These are phyloP conservation scores for Mugil cephalus DNA, from an alignment of 2,113 vertebrate genomes.

Conservation along the genomic window DNA sequence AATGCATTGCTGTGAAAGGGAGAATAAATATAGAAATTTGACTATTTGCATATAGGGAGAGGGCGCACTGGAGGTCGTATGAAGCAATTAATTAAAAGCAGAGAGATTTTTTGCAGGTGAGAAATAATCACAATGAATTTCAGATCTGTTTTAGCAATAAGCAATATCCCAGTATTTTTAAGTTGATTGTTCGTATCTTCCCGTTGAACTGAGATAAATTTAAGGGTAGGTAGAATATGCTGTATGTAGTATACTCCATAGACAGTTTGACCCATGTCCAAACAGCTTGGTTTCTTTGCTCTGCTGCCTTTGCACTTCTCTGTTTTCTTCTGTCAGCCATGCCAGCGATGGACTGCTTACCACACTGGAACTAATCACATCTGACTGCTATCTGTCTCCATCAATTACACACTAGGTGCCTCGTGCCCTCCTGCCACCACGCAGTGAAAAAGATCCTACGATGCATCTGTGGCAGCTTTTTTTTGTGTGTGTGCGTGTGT, in stretches of 20 bases:
- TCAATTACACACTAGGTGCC: constrained; percentile 71
- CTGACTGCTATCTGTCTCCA: constrained; percentile 79
- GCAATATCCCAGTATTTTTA: constrained; percentile 14
- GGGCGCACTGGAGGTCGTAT: constrained; percentile 17
- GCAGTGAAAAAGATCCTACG: constrained; percentile 40
- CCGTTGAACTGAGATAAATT: background rate
- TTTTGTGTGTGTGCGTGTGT: constrained; percentile 37
- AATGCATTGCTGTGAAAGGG: constrained; percentile 18
- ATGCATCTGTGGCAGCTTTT: constrained; percentile 36
- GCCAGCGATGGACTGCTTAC: constrained; percentile 63
- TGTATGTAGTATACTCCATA: background rate
- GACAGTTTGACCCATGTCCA: constrained; percentile 2
- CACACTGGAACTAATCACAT: constrained; percentile 76
- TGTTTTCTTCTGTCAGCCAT: constrained; percentile 54
- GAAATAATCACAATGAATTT: constrained; percentile 16
- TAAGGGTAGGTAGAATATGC: background rate
- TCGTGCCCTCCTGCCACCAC: constrained; percentile 49
- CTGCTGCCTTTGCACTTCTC: constrained; percentile 60
- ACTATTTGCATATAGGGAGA: constrained; percentile 18
- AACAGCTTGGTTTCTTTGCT: constrained; percentile 10
- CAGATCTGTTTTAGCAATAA: constrained; percentile 1
- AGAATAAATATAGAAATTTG: constrained; percentile 3
- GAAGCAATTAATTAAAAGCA: constrained; percentile 13
- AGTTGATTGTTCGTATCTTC: background rate
- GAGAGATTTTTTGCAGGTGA: background rate